These are phyloP conservation scores for Osmerus mordax DNA, from an alignment of 2,113 vertebrate species.

Conservation along the genomic window DNA sequence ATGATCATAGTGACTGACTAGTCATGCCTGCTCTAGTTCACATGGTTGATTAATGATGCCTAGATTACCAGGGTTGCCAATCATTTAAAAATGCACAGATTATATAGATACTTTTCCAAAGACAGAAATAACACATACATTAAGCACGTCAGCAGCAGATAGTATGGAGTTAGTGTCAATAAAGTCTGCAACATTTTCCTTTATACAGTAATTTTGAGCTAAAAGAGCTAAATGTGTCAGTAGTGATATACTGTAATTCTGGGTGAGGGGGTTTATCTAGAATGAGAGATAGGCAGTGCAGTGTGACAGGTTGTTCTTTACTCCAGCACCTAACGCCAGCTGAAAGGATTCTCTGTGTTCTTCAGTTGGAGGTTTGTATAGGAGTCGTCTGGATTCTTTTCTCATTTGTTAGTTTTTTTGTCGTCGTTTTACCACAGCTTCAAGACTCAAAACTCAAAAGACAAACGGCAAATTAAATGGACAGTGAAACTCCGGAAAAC, in stretches of 20 bases:
- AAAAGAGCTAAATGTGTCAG: constrained; percentile 30
- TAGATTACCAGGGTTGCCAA: constrained; percentile 61
- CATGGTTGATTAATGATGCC: constrained; percentile 65
- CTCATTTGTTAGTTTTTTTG: constrained; percentile 10
- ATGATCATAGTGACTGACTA: constrained; percentile 64
- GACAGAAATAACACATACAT: constrained; percentile 64
- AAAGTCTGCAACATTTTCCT: constrained; percentile 36
- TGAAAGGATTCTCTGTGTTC: constrained; percentile 38
- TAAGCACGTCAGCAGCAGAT: constrained; percentile 66
- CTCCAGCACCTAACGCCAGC: constrained; percentile 70
- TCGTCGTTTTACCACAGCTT: constrained; percentile 52
- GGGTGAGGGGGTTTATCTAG: no score
- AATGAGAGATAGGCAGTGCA: constrained; percentile 39
- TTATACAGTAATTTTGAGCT: constrained; percentile 53
- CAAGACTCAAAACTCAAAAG: constrained; percentile 40
- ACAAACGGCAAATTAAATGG: constrained; percentile 56
- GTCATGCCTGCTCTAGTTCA: constrained; percentile 73
- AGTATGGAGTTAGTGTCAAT: constrained; percentile 49
- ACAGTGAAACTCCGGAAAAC: constrained; percentile 59
- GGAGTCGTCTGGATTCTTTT: constrained; percentile 21
- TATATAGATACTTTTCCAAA: constrained; percentile 62
- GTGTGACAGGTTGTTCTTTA: constrained; percentile 65
- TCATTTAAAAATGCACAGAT: constrained; percentile 65
- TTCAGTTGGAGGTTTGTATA: constrained; percentile 62
- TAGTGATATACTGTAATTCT: constrained; percentile 26